Conservation (phyloP, 2,113 vertebrate species). For the Lathamus discolor region DNA sequence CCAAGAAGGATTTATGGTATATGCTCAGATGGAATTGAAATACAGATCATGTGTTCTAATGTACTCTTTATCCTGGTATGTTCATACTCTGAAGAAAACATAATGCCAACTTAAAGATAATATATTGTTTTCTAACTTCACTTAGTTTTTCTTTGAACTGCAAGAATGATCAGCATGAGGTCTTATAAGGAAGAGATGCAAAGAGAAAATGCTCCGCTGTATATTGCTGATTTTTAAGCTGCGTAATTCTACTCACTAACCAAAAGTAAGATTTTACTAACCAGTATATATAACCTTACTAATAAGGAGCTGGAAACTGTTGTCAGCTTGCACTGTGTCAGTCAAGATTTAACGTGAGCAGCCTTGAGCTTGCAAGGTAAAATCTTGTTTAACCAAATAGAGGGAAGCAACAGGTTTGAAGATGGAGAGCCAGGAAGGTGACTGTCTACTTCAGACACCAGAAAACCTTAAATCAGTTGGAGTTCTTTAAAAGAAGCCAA, state of each 20-base stretch:
- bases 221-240: not conserved
- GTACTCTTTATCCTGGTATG: not conserved
- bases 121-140: constrained; percentile 41
- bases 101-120: constrained; percentile 33
- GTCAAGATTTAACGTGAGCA: too few relatives aligned
- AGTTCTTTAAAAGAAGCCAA: not conserved
- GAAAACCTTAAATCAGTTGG: not conserved
- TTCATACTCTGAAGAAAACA: constrained; percentile 1
- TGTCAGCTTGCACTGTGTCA: not conserved
- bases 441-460: not conserved
- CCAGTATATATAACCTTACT: not conserved
- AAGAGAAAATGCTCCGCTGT: not conserved
- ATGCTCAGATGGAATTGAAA: not conserved
- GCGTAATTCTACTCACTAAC: not conserved
- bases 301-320: not conserved
- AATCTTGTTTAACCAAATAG: not conserved
- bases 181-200: not conserved
- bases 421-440: not conserved
- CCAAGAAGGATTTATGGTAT: not conserved
- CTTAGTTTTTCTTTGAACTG: constrained; percentile 27
- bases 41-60: not conserved
- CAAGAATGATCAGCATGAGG: not conserved
- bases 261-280: not conserved
- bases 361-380: not conserved
- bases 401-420: constrained; percentile 34